Base-by-base conservation (phyloP, 2,113 vertebrate genomes). In the Salvelinus sp. region DNA sequence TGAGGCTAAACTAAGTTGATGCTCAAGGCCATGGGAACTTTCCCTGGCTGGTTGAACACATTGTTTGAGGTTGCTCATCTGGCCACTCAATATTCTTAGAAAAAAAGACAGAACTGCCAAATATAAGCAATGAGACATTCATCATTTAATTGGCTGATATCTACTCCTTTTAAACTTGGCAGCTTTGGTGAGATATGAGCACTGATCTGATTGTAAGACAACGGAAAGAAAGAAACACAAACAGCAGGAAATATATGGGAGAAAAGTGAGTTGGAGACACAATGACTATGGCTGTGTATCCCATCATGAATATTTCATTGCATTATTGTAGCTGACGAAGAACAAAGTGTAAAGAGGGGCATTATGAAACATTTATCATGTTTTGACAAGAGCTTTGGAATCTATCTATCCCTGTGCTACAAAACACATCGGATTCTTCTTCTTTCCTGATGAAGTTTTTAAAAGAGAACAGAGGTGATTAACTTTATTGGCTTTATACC, bases 281-380 rank as follows among this genome's bases (percentile, higher is more conserved):
- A 47, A 70, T 23, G 54, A 79, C 78, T 63, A 76, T 83, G 81
- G 85, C 86, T 83, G 85, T 89, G 83, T 88, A 81, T 84, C 82
- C 80, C 77, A 77, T 79, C 87, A 88, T 94, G 90, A 91, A 93
- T 92, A 90, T 94, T 91, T 91, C 81, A 93, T 85, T 83, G 83
- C 79, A 83, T 86, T 77, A 86, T 79, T 76, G 82, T 79, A 83
- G 79, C 82, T 79, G 84, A 44, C 78, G 74, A 77, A 87, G 81
- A 87, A 90, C 86, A 90, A 87, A 88, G 85, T 76, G 82, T 85
- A 88, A 88, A 92, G 83, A 79, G 81, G 79, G 82, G 83, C 63
- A 6, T 74, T 78, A 92, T 91, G 83, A 92, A 93, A 91, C 84
- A 89, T 91, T 63, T 20, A 92, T 88, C 76, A 77, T 86, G 84